These are phyloP conservation scores for Cyanoderma ruficeps DNA, from an alignment of 2,113 vertebrate species.

Conservation along the genomic window DNA sequence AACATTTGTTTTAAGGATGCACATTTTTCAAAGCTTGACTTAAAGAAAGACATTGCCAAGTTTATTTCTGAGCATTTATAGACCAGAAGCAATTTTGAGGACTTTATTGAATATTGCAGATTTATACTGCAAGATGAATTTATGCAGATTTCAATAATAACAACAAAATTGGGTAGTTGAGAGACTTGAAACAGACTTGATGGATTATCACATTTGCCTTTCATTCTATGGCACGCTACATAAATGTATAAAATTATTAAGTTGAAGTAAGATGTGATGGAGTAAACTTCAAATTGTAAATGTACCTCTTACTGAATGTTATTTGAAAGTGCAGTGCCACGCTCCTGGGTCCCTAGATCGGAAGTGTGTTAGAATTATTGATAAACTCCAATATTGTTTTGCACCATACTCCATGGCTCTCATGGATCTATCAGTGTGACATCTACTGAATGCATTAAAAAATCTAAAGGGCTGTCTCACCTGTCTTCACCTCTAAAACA, in stretches of 20 bases:
- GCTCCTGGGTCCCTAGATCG: not conserved
- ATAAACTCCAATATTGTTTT: not conserved
- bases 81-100: not conserved
- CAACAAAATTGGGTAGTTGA: not conserved
- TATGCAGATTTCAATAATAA: not conserved
- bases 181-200: not conserved
- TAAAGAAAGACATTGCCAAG: not conserved
- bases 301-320: not conserved
- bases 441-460: not conserved
- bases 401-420: not conserved
- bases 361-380: not conserved
- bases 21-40: not conserved
- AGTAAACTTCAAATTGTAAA: not conserved
- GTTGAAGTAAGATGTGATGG: not conserved
- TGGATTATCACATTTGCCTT: not conserved
- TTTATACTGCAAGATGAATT: conserved; percentile 17
- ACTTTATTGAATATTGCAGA: not conserved
- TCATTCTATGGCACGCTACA: not conserved
- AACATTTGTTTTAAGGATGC: not conserved
- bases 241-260: not conserved
- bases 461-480: not conserved
- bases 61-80: not conserved
- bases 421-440: not conserved
- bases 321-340: not conserved
- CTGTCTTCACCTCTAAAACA: not conserved